Conservation (phyloP, 2,888 invertebrate species). For the Morpho deidamia region DNA sequence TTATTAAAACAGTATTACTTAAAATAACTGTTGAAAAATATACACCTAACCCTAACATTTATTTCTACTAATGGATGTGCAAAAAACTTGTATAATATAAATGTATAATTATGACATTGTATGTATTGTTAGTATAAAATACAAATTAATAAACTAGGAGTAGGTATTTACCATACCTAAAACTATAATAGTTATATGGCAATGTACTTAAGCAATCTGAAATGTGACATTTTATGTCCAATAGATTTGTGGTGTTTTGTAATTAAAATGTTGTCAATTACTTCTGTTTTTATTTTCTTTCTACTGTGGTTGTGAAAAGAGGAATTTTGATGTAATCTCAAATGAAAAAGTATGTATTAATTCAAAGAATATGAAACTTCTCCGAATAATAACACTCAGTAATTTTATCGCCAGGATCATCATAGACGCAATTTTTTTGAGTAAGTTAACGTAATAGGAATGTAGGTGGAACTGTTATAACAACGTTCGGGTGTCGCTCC, state of each 20-base stretch:
- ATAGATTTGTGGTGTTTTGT: slow-evolving; percentile 78
- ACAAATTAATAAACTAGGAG: slow-evolving; percentile 48
- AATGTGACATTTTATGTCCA: slow-evolving; percentile 64
- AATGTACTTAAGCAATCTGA: slow-evolving; percentile 71
- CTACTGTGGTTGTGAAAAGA: background rate
- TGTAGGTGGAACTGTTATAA: no score
- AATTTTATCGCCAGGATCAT: no score
- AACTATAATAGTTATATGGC: slow-evolving; percentile 59
- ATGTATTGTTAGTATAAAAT: slow-evolving; percentile 72
- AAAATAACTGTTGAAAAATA: background rate
- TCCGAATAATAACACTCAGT: no score
- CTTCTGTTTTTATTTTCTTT: slow-evolving; percentile 35
- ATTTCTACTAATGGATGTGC: slow-evolving; percentile 32
- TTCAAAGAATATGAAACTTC: no score
- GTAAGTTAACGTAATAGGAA: no score
- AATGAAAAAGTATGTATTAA: no score
- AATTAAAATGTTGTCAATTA: slow-evolving; percentile 79
- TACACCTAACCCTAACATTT: slow-evolving; percentile 6
- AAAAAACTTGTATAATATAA: slow-evolving; percentile 57
- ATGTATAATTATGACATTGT: slow-evolving; percentile 54
- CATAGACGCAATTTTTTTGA: no score
- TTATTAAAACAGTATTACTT: slow-evolving; percentile 16
- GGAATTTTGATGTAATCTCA: no score
- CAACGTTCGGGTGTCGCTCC: no score
- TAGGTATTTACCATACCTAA: slow-evolving; percentile 48